Evolutionary conservation across 2,797 vertebrate genomes (phyloP).

Genomic region (Macrochelys suwanniensis): DNA sequence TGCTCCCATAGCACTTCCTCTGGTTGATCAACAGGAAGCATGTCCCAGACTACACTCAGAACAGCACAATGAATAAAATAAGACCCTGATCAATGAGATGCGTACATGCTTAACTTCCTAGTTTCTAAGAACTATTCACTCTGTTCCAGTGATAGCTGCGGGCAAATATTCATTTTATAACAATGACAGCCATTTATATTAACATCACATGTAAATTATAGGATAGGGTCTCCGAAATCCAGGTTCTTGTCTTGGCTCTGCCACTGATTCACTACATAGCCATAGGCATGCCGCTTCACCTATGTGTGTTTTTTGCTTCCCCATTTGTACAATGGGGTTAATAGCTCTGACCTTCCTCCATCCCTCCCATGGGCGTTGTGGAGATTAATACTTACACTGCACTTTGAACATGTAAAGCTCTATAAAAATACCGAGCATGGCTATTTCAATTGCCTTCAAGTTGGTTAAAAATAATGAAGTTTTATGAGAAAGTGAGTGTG

Average conservation of each 20-base stretch:
- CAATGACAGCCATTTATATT: background rate
- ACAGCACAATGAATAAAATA: background rate
- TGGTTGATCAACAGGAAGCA: background rate
- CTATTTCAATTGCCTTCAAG: constrained; percentile 35
- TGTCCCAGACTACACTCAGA: background rate
- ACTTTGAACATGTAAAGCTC: background rate
- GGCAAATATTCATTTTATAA: background rate
- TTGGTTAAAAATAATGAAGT: constrained; percentile 25
- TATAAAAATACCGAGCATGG: background rate
- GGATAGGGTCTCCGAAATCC: background rate
- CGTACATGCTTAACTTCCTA: background rate
- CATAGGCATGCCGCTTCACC: background rate
- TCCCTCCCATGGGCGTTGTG: background rate
- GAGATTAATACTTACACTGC: background rate
- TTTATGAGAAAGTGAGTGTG: constrained; percentile 39
- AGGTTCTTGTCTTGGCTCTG: background rate
- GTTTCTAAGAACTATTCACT: background rate
- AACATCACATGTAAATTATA: background rate
- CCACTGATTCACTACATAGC: background rate
- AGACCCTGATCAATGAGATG: background rate
- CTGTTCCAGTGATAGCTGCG: background rate
- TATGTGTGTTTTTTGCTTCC: background rate
- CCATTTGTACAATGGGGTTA: accelerated
- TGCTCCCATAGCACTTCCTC: background rate
- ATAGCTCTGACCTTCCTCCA: background rate